Evolutionary conservation across 2,797 vertebrate genomes (phyloP).

Genomic region (Pogoniulus pusillus): DNA sequence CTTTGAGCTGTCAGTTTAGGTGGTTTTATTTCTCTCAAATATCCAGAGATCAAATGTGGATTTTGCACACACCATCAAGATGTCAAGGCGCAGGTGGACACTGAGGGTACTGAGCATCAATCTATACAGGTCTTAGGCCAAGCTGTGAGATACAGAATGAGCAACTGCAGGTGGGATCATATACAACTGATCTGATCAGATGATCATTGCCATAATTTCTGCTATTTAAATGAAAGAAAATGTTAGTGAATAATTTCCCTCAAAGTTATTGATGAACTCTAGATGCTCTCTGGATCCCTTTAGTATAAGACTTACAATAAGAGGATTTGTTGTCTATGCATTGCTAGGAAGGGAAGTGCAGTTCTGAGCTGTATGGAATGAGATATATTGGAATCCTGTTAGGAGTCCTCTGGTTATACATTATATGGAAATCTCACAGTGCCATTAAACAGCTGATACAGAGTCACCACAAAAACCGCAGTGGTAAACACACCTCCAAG

Average conservation of each 20-base stretch:
- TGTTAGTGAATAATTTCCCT: not conserved
- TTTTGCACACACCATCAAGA: not conserved
- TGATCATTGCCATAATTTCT: not conserved
- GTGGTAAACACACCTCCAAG: not conserved
- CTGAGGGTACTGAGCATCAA: not conserved
- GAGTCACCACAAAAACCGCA: not conserved
- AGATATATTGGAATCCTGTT: not conserved
- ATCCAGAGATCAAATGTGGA: not conserved
- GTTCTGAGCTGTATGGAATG: not conserved
- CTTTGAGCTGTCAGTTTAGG: not conserved
- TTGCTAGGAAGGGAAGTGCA: not conserved
- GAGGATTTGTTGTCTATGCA: not conserved
- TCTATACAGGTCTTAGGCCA: fast-evolving
- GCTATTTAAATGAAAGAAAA: not conserved
- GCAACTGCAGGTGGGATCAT: not conserved
- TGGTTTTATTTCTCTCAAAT: not conserved
- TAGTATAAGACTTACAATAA: not conserved
- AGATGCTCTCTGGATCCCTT: not conserved
- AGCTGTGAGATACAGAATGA: not conserved
- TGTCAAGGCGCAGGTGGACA: not conserved
- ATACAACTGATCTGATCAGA: not conserved
- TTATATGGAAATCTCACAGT: not conserved
- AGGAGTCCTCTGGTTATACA: not conserved
- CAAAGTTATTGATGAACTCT: not conserved
- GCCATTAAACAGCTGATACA: not conserved